These are phyloP conservation scores for Sarcoramphus papa DNA, from an alignment of 2,797 vertebrate genomes.

Conservation along the genomic window DNA sequence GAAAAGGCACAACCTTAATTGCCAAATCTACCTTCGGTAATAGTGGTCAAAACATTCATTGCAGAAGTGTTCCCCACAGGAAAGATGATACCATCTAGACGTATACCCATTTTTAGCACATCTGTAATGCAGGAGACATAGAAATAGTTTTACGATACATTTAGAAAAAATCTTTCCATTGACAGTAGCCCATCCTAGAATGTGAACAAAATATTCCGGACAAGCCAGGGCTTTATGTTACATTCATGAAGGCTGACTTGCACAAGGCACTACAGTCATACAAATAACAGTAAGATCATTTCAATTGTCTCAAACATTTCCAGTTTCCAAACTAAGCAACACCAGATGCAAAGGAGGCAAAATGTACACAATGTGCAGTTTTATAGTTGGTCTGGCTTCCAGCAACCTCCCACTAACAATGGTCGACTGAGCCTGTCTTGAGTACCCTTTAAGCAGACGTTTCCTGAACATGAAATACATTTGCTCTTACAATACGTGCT, in stretches of 20 bases:
- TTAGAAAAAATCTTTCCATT: background rate
- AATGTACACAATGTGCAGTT: background rate
- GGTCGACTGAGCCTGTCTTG: background rate
- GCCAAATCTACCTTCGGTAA: conserved; percentile 88
- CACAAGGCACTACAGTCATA: background rate
- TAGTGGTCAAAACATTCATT: conserved; percentile 99
- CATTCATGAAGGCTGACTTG: background rate
- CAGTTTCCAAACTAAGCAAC: conserved; percentile 21
- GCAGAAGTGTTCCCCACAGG: conserved; percentile 98
- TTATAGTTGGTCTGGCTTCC: background rate
- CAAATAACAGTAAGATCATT: conserved; percentile 17
- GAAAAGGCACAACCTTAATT: background rate
- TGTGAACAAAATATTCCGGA: background rate
- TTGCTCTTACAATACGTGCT: background rate
- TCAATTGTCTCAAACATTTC: conserved; percentile 15
- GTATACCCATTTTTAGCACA: conserved; percentile 99
- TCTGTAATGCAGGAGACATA: conserved; percentile 70
- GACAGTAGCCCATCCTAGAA: background rate
- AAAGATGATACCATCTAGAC: conserved; percentile 97
- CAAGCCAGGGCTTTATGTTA: background rate
- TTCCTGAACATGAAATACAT: background rate
- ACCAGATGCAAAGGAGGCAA: conserved; percentile 20
- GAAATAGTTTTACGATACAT: background rate
- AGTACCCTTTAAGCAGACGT: background rate
- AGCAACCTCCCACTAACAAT: conserved; percentile 11